Evolutionary conservation across 2,797 vertebrate genomes (phyloP), one percentile per base, ranked within the genome.

Genomic region (Synaphobranchus kaupii): DNA sequence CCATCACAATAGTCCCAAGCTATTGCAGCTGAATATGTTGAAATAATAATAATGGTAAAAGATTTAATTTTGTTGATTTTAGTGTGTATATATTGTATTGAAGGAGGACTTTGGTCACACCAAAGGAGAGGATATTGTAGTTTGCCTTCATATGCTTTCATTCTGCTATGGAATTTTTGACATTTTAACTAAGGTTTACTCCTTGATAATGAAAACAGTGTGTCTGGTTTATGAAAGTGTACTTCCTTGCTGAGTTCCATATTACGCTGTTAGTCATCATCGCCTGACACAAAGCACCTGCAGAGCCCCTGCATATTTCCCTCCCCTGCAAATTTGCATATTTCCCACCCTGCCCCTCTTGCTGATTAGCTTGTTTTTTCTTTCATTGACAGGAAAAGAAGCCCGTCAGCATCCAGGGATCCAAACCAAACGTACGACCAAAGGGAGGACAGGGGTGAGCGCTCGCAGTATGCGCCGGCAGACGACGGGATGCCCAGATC

Each of bases 401-500:
- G 98, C 92, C 98, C 98, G 85, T 99, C 98, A 76, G 95, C 98
- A 96, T 97, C 98, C 94, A 98, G 98, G 96, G 98, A 99, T 94
- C 97, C 97, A 95, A 98, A 97, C 92, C 97, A 97, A 96, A 97
- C 96, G 94, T 98, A 98, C 97, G 96, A 98, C 93, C 97, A 98
- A 95, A 97, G 97, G 96, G 98, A 98, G 90, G 98, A 97, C 88
- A 93, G 96, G 94, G 97, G 96, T 76, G 97, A 98, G 92, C 96
- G 96, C 90, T 96, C 97, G 82, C 98, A 99, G 97, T 98, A 99
- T 99, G 98, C 97, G 92, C 95, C 96, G 94, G 95, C 95, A 80
- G 98, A 97, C 92, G 97, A 96, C 95, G 95, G 96, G 71, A 99
- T 99, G 98, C 98, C 98, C 91, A 96, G 98, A 94, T 99, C 98